Evolutionary conservation across 2,888 invertebrate species (phyloP).

Genomic region (Gonocerus acuteangulatus): DNA sequence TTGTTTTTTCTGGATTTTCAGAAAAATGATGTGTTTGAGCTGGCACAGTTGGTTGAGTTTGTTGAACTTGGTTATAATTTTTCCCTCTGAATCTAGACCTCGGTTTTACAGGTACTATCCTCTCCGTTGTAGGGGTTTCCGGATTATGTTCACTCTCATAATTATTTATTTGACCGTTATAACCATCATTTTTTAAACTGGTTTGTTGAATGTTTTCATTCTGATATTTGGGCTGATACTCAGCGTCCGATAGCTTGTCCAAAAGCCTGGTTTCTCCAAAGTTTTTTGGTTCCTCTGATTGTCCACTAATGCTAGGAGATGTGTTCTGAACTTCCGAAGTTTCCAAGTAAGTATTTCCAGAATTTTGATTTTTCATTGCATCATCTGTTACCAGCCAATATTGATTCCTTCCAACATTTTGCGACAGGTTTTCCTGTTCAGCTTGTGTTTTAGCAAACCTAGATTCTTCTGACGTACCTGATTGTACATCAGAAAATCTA

Average conservation of each 20-base stretch:
- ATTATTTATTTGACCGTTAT: conserved; percentile 3
- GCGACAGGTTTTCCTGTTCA: conserved; percentile 28
- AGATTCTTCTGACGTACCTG: conserved; percentile 25
- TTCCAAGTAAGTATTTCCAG: neutral
- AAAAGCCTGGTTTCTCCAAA: neutral
- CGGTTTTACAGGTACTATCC: conserved; percentile 22
- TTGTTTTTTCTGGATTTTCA: conserved; percentile 14
- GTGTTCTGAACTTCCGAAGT: conserved; percentile 8
- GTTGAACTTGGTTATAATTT: conserved; percentile 22
- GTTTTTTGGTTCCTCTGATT: neutral
- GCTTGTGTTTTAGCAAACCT: neutral
- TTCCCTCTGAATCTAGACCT: conserved; percentile 33
- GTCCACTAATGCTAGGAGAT: neutral
- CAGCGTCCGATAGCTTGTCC: conserved; percentile 1
- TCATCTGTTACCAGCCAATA: conserved; percentile 38
- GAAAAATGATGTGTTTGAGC: conserved; percentile 27
- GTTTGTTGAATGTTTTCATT: neutral
- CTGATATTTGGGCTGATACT: neutral
- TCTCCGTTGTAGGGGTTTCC: conserved; percentile 28
- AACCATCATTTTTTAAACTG: neutral
- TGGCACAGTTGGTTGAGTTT: conserved; percentile 34
- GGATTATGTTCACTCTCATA: conserved; percentile 4
- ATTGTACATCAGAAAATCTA: conserved; percentile 33
- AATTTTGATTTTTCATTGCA: neutral
- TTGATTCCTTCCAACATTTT: conserved; percentile 39